phyloP scores from a whole-genome alignment of 2,113 vertebrate genomes.

The Pseudorhombus dupliciocellatus region DNA sequence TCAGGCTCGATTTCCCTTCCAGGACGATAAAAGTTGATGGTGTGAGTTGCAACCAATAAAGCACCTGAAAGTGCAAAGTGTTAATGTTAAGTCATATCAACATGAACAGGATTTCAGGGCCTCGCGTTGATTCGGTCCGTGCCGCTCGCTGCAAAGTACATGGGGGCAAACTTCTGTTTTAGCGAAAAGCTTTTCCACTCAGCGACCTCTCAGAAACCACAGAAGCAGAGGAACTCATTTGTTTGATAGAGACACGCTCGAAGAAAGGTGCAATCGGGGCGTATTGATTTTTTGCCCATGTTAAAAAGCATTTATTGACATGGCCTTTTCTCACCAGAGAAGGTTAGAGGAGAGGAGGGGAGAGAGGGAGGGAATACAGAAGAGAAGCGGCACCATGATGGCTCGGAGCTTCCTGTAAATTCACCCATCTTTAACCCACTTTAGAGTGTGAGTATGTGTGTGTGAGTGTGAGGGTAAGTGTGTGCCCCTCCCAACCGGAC shows the following conservation, averaged over 20 bases:
- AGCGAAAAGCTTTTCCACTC: background rate
- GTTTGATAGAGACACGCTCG: conserved; percentile 21
- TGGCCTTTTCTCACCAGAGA: conserved; percentile 64
- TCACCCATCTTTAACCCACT: conserved; percentile 52
- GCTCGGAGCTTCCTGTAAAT: conserved; percentile 27
- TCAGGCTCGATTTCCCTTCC: conserved; percentile 40
- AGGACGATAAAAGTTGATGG: conserved; percentile 64
- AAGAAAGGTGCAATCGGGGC: conserved; percentile 55
- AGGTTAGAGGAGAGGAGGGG: conserved; percentile 59
- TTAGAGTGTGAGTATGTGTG: conserved; percentile 8
- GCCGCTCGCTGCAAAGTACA: background rate
- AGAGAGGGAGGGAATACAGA: conserved; percentile 19
- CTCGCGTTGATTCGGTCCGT: conserved; percentile 6
- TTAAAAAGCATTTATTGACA: conserved; percentile 77
- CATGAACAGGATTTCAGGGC: conserved; percentile 4
- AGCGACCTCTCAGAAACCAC: background rate
- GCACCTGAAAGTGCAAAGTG: conserved; percentile 34
- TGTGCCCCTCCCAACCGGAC: conserved; percentile 6
- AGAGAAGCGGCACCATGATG: conserved; percentile 14
- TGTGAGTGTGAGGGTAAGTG: background rate
- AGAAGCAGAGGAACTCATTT: conserved; percentile 20
- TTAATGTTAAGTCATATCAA: conserved; percentile 32
- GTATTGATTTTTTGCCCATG: conserved; percentile 70
- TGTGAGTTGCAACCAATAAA: conserved; percentile 50
- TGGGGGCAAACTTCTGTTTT: background rate